Percentiles rank a stretch among this genome's conserved stretches.
Evolutionary conservation across 2,888 invertebrate genomes (phyloP).

Genomic region (Macrophya annulata): DNA sequence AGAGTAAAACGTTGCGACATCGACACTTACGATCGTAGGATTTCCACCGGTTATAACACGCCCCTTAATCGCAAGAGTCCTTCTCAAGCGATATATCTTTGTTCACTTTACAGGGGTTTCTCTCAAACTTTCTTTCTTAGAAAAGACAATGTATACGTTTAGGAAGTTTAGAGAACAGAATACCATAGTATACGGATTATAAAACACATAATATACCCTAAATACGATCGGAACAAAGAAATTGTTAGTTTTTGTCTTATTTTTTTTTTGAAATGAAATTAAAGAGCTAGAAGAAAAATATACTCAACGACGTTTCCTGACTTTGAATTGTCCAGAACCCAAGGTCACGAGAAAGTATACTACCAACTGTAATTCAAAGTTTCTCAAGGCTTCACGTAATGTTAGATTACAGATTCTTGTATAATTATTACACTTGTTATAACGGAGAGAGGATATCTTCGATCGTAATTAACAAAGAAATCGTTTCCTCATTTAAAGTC

Average conservation of each 20-base stretch:
- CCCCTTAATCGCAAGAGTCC: constrained; percentile 8
- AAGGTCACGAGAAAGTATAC: constrained; percentile 40
- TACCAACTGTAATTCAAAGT: background rate
- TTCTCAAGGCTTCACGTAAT: constrained; percentile 25
- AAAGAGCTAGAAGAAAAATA: background rate
- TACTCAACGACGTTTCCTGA: background rate
- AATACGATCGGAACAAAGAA: background rate
- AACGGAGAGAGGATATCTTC: background rate
- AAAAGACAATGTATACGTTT: background rate
- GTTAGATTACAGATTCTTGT: background rate
- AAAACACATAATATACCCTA: too few species aligned
- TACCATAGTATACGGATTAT: background rate
- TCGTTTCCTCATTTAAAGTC: background rate
- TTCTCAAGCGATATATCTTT: background rate
- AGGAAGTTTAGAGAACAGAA: background rate
- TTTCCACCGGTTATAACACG: constrained; percentile 18
- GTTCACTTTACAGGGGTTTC: background rate
- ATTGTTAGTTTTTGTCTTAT: background rate
- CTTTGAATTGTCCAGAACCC: constrained; percentile 26
- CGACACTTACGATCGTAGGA: constrained; percentile 24
- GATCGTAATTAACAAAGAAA: background rate
- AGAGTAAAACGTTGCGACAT: constrained; percentile 44
- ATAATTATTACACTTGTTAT: background rate
- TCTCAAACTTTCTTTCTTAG: constrained; percentile 3
- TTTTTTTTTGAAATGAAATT: background rate